These are phyloP conservation scores for Cavia aperea DNA, from an alignment of 2,113 vertebrate species.

Conservation along the genomic window DNA sequence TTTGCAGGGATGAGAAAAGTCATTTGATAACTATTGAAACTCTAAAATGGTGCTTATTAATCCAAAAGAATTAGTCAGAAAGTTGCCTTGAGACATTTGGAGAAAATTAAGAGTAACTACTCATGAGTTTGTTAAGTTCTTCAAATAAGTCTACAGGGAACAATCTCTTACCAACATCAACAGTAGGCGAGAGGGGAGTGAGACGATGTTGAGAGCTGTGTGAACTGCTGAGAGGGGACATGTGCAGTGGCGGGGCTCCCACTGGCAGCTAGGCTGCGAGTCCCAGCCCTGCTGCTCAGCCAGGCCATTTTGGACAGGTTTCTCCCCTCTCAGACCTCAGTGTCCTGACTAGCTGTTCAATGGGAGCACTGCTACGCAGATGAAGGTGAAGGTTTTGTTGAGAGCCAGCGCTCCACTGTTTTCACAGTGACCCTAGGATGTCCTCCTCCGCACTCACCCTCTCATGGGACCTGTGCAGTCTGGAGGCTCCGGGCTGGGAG, in stretches of 20 bases:
- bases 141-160: slow-evolving; percentile 30
- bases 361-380: neutral
- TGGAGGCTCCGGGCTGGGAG: neutral
- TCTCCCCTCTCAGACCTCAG: neutral
- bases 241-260: neutral
- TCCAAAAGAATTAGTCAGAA: slow-evolving; percentile 56
- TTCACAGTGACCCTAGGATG: neutral
- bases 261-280: neutral
- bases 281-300: neutral
- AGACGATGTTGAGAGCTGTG: neutral
- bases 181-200: neutral
- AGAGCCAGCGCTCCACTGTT: neutral
- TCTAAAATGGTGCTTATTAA: slow-evolving; percentile 33
- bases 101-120: slow-evolving; percentile 15
- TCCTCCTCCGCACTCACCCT: neutral
- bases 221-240: neutral
- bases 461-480: neutral
- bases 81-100: slow-evolving; percentile 37
- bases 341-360: neutral
- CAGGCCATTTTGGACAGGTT: neutral
- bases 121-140: slow-evolving; percentile 30
- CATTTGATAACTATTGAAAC: slow-evolving; percentile 59
- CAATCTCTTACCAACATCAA: neutral
- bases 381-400: neutral
- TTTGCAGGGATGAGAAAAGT: slow-evolving; percentile 58